Percentiles rank a stretch among this genome's conserved stretches.
Conservation (phyloP, 2,888 invertebrate genomes). For the Dryadula phaetusa region DNA sequence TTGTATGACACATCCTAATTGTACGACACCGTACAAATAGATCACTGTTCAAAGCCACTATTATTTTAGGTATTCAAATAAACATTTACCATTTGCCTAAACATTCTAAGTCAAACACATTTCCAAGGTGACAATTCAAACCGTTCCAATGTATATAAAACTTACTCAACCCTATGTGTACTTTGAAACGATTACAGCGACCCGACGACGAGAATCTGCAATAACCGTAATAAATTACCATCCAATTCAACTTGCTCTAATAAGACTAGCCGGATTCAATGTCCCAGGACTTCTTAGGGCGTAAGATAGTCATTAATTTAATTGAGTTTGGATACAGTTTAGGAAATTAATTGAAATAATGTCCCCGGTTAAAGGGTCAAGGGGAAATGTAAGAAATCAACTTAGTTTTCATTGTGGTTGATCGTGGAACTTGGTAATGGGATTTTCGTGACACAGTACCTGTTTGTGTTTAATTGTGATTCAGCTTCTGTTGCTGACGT, state of each 20-base stretch:
- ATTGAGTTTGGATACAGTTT: conserved; percentile 61
- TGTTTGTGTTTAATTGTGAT: conserved; percentile 7
- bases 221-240: conserved; percentile 75
- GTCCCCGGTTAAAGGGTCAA: conserved; percentile 42
- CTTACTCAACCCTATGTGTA: conserved; percentile 57
- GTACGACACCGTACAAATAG: neutral
- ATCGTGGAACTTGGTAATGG: conserved; percentile 20
- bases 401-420: conserved; percentile 37
- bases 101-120: neutral
- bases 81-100: neutral
- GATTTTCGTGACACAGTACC: conserved; percentile 25
- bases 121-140: conserved; percentile 41
- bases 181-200: conserved; percentile 52
- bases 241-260: conserved; percentile 72
- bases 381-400: conserved; percentile 43
- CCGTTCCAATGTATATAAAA: conserved; percentile 54
- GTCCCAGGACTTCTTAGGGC: conserved; percentile 52
- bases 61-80: neutral
- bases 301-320: conserved; percentile 65
- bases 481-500: neutral
- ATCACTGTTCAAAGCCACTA: neutral
- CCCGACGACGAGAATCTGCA: conserved; percentile 63
- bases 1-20: neutral
- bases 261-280: conserved; percentile 63
- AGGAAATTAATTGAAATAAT: conserved; percentile 50